A percentile compares a stretch with the other conserved stretches of the same genome.
Conservation (phyloP, 2,888 invertebrate species). For the Panzeria rudis region DNA sequence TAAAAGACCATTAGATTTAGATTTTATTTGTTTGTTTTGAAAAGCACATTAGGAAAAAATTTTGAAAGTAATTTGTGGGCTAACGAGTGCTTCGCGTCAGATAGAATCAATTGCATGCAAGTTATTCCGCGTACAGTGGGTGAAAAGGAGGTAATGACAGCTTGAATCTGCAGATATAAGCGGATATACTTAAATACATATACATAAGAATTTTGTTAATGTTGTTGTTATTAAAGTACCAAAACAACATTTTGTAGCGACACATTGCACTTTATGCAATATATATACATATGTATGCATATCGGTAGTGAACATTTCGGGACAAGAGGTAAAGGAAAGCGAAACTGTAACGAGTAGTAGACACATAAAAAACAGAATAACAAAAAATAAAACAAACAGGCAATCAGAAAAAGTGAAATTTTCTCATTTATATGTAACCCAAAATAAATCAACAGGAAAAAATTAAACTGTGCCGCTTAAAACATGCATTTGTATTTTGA, state of each 20-base stretch:
- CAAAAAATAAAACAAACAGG: constrained; percentile 1
- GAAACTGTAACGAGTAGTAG: constrained; percentile 60
- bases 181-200: not conserved
- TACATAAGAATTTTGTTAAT: constrained; percentile 36
- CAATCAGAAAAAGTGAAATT: constrained; percentile 52
- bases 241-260: constrained; percentile 22
- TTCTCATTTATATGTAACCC: constrained; percentile 26
- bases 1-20: not conserved
- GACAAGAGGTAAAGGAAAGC: constrained; percentile 46
- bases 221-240: constrained; percentile 14
- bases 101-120: constrained; percentile 48
- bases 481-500: constrained; percentile 27
- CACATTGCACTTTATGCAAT: constrained; percentile 31
- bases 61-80: constrained; percentile 62
- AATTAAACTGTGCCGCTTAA: constrained; percentile 55
- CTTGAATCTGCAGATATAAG: constrained; percentile 46
- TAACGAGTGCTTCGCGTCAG: constrained; percentile 62
- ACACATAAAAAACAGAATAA: constrained; percentile 19
- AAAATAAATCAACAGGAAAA: constrained; percentile 25
- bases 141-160: constrained; percentile 69
- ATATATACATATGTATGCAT: no score
- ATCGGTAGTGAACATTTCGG: not conserved
- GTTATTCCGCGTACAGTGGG: constrained; percentile 63
- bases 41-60: constrained; percentile 44
- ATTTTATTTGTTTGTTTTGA: constrained; percentile 21